Conservation (phyloP, 2,113 vertebrate species). For the Poeciliopsis occidentalis region DNA sequence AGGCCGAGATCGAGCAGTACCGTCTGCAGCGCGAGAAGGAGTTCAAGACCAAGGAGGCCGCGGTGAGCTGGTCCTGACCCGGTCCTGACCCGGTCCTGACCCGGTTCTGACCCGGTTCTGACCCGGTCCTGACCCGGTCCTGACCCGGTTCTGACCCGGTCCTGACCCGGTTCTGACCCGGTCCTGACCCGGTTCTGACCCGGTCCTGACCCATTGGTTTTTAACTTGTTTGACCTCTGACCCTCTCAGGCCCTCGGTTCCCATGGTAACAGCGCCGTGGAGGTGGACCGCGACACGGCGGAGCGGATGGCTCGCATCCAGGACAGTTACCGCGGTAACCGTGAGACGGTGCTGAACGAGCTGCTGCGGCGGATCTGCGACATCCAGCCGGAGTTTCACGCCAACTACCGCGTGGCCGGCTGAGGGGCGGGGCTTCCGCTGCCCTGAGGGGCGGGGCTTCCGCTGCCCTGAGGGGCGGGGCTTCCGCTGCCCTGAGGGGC, state of each 20-base stretch:
- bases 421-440: conserved; percentile 58
- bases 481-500: background rate
- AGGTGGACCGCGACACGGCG: conserved; percentile 91
- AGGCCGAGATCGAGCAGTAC: conserved; percentile 97
- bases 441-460: background rate
- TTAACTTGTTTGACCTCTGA: too few relatives aligned
- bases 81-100: too few relatives aligned
- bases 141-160: fast-evolving
- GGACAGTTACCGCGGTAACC: conserved; percentile 87
- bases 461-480: conserved; percentile 57
- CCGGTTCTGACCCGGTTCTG: background rate
- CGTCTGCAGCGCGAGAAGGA: conserved; percentile 96
- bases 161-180: background rate
- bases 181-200: too few relatives aligned
- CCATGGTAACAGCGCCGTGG: conserved; percentile 92
- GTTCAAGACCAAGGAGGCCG: conserved; percentile 96
- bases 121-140: fast-evolving
- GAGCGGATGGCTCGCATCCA: conserved; percentile 89
- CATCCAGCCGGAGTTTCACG: conserved; percentile 92
- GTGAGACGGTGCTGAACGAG: conserved; percentile 86
- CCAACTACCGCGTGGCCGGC: conserved; percentile 92
- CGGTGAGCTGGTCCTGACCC: conserved; percentile 68
- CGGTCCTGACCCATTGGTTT: too few relatives aligned
- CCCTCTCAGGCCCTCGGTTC: conserved; percentile 88
- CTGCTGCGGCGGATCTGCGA: conserved; percentile 89